Evolutionary conservation across 2,888 invertebrate species (phyloP).

Genomic region (Dynastes grantii): DNA sequence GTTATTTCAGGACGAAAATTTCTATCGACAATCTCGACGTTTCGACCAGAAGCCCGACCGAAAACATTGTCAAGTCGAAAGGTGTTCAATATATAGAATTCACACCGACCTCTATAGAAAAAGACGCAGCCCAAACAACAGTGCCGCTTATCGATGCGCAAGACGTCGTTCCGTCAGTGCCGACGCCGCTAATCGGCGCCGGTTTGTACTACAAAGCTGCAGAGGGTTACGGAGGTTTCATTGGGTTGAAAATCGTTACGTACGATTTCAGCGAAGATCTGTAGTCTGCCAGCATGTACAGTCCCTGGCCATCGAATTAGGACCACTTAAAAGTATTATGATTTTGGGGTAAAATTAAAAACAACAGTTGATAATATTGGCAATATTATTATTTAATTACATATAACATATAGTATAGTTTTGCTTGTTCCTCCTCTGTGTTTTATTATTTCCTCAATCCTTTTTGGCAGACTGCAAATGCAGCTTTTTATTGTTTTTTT

Average conservation of each 20-base stretch:
- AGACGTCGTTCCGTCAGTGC: slow-evolving; percentile 67
- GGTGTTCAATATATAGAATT: slow-evolving; percentile 70
- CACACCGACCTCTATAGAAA: slow-evolving; percentile 70
- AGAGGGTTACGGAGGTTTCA: slow-evolving; percentile 71
- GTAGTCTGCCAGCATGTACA: too few relatives aligned
- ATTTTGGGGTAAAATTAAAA: too few relatives aligned
- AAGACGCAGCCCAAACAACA: slow-evolving; percentile 74
- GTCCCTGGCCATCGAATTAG: too few relatives aligned
- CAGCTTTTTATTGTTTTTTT: too few relatives aligned
- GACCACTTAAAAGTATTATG: too few relatives aligned
- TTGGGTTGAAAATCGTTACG: slow-evolving; percentile 71
- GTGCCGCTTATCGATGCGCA: slow-evolving; percentile 74
- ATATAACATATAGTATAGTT: too few relatives aligned
- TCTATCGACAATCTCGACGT: slow-evolving; percentile 77
- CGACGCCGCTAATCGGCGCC: slow-evolving; percentile 71
- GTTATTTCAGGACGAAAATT: slow-evolving; percentile 72
- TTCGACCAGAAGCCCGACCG: slow-evolving; percentile 73
- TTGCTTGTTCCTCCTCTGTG: too few relatives aligned
- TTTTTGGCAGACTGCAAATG: too few relatives aligned
- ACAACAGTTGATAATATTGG: too few relatives aligned
- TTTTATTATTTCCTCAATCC: too few relatives aligned
- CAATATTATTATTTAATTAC: too few relatives aligned
- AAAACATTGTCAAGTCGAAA: slow-evolving; percentile 64
- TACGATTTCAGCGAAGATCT: slow-evolving; percentile 66
- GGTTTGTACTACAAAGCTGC: slow-evolving; percentile 72